Evolutionary conservation across 2,797 vertebrate genomes (phyloP), one percentile per base, ranked within the genome.

Genomic region (Gymnopithys bicolor): DNA sequence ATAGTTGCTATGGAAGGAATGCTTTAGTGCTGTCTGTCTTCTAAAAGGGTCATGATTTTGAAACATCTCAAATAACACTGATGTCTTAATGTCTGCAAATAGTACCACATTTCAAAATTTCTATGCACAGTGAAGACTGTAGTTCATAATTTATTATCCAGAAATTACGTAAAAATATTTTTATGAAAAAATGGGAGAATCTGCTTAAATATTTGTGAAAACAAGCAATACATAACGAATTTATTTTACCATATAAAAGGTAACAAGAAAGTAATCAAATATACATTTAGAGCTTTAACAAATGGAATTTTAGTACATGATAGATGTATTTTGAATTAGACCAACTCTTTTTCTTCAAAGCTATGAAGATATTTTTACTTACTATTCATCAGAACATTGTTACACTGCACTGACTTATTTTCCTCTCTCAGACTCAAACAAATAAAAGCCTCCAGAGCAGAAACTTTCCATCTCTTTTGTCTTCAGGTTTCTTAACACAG

Each of bases 1-100:
- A 97, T 95, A 98, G 97, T 97, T 97, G 95, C 97, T 97, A 97
- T 91, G 97, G 96, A 97, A 96, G 88, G 93, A 94, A 97, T 96
- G 93, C 91, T 60, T 91, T 97, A 87, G 83, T 89, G 90, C 93
- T 94, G 87, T 86, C 95, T 97, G 95, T 96, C 97, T 97, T 97
- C 96, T 95, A 96, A 97, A 97, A 95, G 82, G 97, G 96, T 98
- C 97, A 95, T 79, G 87, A 97, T 98, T 97, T 97, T 39, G 91
- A 95, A 97, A 95, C 93, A 97, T 97, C 94, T 97, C 97, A 96
- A 89, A 95, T 95, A 97, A 97, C 94, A 96, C 78, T 96, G 94
- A 95, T 6, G 53, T 95, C 89, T 97, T 97, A 95, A 96, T 96
- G 94, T 96, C 96, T 97, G 95, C 89, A 98, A 97, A 97, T 92